These are phyloP conservation scores for Riparia riparia DNA, from an alignment of 2,113 vertebrate species.

Conservation along the genomic window DNA sequence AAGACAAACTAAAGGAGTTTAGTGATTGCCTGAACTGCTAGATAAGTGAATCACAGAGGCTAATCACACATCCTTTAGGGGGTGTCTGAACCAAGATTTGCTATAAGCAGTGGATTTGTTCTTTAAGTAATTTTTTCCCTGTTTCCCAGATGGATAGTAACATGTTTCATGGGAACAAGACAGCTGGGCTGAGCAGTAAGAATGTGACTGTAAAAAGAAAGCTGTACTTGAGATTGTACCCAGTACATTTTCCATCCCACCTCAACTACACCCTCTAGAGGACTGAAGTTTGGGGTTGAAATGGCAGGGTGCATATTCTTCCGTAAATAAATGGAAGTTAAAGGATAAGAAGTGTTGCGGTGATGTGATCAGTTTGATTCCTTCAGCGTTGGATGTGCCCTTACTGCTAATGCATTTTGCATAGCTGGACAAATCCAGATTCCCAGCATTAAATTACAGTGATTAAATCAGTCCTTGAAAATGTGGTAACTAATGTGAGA, in stretches of 20 bases:
- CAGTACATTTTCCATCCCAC: background rate
- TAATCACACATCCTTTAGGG: background rate
- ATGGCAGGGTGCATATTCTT: background rate
- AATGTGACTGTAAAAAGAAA: background rate
- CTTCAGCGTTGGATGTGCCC: background rate
- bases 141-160: background rate
- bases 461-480: constrained; percentile 23
- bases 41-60: background rate
- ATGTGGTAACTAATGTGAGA: constrained; percentile 48
- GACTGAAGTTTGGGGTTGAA: background rate
- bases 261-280: background rate
- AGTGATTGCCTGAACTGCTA: background rate
- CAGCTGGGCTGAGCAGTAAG: background rate
- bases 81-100: background rate
- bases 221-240: background rate
- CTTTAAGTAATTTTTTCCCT: background rate
- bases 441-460: background rate
- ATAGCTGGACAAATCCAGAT: constrained; percentile 14
- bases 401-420: constrained; percentile 39
- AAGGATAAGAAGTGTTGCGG: background rate
- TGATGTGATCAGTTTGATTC: background rate
- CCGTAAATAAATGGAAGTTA: background rate
- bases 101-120: constrained; percentile 14
- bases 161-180: background rate
- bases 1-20: background rate